Evolutionary conservation across 1,140 invertebrate genomes (phyloP).

Genomic region (Acromyrmex charruanus): DNA sequence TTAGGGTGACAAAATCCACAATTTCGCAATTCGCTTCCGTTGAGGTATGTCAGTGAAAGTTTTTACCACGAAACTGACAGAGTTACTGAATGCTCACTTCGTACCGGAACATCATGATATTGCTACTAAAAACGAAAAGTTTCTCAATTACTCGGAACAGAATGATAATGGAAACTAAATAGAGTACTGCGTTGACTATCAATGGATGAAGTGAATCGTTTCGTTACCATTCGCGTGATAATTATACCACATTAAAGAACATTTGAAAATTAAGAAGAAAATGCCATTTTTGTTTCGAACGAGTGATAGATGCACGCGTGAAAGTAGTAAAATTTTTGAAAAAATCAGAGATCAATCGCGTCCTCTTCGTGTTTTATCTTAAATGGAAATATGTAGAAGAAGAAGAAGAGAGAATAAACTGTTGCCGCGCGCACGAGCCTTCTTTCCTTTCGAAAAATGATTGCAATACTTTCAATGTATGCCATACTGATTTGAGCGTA

Average conservation of each 20-base stretch:
- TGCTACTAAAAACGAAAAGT: conserved; percentile 39
- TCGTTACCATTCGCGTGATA: background rate
- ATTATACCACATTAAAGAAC: background rate
- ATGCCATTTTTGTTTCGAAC: conserved; percentile 2
- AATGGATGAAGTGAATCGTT: background rate
- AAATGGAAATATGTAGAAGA: conserved; percentile 37
- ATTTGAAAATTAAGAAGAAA: conserved; percentile 38
- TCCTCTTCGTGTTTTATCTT: conserved; percentile 3
- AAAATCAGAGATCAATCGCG: conserved; percentile 45
- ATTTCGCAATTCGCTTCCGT: conserved; percentile 7
- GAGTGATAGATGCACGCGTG: conserved; percentile 20
- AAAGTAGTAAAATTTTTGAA: conserved; percentile 35
- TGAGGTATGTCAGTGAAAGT: conserved; percentile 27
- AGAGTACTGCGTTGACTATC: background rate
- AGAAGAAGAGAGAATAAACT: conserved; percentile 25
- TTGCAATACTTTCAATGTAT: conserved; percentile 1
- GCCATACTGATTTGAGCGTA: conserved; percentile 62
- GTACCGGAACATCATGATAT: conserved; percentile 28
- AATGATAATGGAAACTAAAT: conserved; percentile 25
- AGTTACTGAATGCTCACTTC: conserved; percentile 20
- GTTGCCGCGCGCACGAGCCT: conserved; percentile 1
- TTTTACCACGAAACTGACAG: conserved; percentile 43
- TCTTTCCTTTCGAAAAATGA: conserved; percentile 1
- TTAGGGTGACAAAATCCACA: background rate
- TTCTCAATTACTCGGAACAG: background rate